A percentile compares a stretch with the other conserved stretches of the same genome.
Evolutionary conservation across 2,797 vertebrate genomes (phyloP).

Genomic region (Huso huso): DNA sequence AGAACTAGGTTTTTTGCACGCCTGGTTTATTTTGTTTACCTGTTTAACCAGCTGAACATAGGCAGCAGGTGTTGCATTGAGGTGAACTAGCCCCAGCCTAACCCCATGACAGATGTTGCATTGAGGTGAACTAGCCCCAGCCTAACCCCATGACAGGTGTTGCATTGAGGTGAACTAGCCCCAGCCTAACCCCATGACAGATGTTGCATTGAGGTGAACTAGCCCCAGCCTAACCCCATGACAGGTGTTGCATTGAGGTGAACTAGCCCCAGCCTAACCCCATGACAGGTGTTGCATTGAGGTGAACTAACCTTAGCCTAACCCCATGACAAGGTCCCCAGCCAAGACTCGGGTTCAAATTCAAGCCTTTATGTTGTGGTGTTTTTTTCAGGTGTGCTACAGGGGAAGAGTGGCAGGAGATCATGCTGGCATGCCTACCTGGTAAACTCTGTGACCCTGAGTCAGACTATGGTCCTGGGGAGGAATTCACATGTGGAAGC

Average conservation of each 20-base stretch:
- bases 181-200: background rate
- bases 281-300: no score
- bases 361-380: background rate
- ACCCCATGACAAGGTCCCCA: background rate
- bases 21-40: no score
- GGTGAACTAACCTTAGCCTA: no score
- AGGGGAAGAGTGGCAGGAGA: slow-evolving; percentile 97
- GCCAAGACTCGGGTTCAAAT: background rate
- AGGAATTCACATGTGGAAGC: slow-evolving; percentile 90
- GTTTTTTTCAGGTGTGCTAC: slow-evolving; percentile 78
- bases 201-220: no score
- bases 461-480: slow-evolving; percentile 82
- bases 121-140: no score
- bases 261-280: no score
- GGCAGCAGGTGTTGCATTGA: no score
- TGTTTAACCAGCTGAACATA: no score
- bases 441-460: slow-evolving; percentile 92
- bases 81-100: no score
- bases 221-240: no score
- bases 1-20: no score
- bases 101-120: background rate
- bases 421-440: slow-evolving; percentile 91
- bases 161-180: no score
- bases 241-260: background rate
- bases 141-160: background rate